Evolutionary conservation across 1,140 invertebrate species (phyloP), one percentile per base, ranked within the genome.

Genomic region (Penaeus vannamei): DNA sequence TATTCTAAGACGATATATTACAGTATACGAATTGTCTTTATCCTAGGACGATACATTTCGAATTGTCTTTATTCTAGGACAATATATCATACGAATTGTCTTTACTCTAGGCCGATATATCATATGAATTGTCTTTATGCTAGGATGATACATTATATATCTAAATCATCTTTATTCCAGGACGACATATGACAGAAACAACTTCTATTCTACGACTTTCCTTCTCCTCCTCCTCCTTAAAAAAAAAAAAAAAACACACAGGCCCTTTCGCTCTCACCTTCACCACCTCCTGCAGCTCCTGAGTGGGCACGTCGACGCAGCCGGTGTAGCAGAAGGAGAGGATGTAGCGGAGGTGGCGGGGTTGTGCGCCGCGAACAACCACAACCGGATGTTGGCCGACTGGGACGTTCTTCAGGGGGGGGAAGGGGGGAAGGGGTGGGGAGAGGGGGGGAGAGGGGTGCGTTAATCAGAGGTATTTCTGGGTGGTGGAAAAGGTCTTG

Each of bases 251-350:
- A 4, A 12, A 12, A 36, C 12, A 32, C 69, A 72, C 26, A 76
- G 69, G 69, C 36, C 19, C 26, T 76, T 14, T 76, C 19, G 36
- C 14, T 14, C 29, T 19, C 62, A 91, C 90, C 90, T 91, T 81
- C 7, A 91, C 42, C 20, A 91, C 86, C 12, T 86, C 42, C 5
- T 53, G 26, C 8, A 86, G 62, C 42, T 89, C 76, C 3, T 84
- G 77, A 10, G 62, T n/a, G 66, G 80, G 84, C 17, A 91, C n/a
- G 29, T 53, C 85, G 87, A 84, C 23, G 64, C 59, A 61, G 77
- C 90, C 90, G 17, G 26, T 86, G 86, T 91, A 91, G 64, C 90
- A 91, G 87, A 89, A 84, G 62, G 86, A 83, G 22, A 91, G 79
- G 12, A 91, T 32, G 19, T 85, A 62, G 14, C 82, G 62, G 8